phyloP scores from a whole-genome alignment of 2,113 vertebrate species.

The Scartelaos histophorus region DNA sequence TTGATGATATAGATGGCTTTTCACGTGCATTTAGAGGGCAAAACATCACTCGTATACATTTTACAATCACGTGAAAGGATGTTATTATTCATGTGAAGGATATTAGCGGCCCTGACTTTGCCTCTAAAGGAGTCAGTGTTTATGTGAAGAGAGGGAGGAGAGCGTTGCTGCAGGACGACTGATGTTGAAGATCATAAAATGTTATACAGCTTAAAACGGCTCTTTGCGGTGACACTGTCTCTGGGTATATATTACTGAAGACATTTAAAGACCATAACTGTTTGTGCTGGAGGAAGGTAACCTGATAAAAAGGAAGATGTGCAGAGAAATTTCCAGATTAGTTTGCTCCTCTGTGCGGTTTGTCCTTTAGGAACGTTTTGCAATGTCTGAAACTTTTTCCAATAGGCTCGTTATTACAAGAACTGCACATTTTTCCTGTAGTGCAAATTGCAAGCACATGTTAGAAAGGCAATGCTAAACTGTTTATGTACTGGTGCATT shows the following conservation, averaged over 20 bases:
- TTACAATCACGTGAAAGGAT: conserved; percentile 25
- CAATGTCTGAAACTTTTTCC: background rate
- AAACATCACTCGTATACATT: conserved; percentile 32
- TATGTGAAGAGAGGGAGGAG: conserved; percentile 27
- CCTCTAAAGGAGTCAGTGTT: conserved; percentile 39
- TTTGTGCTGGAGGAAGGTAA: background rate
- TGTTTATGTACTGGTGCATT: no score
- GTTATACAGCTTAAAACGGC: conserved; percentile 22
- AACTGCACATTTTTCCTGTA: background rate
- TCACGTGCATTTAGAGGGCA: conserved; percentile 7
- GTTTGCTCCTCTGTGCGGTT: background rate
- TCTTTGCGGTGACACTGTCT: conserved; percentile 4
- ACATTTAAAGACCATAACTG: background rate
- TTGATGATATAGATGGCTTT: conserved; percentile 16
- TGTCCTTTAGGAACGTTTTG: background rate
- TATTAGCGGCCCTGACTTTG: conserved; percentile 34
- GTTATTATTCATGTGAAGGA: conserved; percentile 24
- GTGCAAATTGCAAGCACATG: no score
- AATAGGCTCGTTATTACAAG: background rate
- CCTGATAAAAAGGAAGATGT: background rate
- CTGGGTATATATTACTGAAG: background rate
- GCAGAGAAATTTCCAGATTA: background rate
- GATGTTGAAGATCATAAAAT: conserved; percentile 16
- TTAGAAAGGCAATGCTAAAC: no score
- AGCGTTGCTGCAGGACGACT: conserved; percentile 15